These are phyloP conservation scores for Agrochola litura DNA, from an alignment of 2,888 invertebrate genomes.

Conservation along the genomic window DNA sequence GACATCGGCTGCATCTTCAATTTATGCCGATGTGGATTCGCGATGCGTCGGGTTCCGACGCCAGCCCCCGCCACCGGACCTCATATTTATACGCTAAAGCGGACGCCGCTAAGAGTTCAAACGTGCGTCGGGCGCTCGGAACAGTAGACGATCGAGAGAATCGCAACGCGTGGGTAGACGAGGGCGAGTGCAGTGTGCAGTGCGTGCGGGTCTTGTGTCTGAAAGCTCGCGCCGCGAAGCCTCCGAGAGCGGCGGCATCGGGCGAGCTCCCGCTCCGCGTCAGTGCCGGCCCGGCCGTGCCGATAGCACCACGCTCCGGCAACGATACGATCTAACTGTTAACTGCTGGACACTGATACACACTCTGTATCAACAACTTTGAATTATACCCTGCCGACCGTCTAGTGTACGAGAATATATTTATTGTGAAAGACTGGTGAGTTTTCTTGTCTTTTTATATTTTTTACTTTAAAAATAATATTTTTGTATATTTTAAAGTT, in stretches of 20 bases:
- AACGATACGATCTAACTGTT: constrained; percentile 74
- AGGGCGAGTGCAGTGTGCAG: constrained; percentile 90
- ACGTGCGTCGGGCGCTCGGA: constrained; percentile 89
- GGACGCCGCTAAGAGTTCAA: constrained; percentile 89
- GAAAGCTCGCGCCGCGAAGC: constrained; percentile 90
- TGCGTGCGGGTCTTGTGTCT: constrained; percentile 88
- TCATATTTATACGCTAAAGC: constrained; percentile 90
- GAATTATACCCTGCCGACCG: constrained; percentile 74
- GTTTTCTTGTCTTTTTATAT: constrained; percentile 68
- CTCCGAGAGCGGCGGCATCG: constrained; percentile 81
- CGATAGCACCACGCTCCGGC: constrained; percentile 87
- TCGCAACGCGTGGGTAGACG: constrained; percentile 88
- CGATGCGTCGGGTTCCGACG: constrained; percentile 87
- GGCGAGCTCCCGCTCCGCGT: constrained; percentile 82
- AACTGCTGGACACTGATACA: constrained; percentile 83
- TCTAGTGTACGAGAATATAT: constrained; percentile 80
- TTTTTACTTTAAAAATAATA: constrained; percentile 29
- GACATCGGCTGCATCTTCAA: constrained; percentile 89
- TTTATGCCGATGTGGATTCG: constrained; percentile 88
- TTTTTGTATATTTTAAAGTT: constrained; percentile 14
- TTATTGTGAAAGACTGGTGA: constrained; percentile 82
- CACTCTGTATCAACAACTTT: constrained; percentile 75
- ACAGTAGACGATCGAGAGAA: constrained; percentile 89
- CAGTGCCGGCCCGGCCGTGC: constrained; percentile 91
- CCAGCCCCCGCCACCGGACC: constrained; percentile 89